A percentile compares a stretch with the other conserved stretches of the same genome.
Evolutionary conservation across 2,888 invertebrate genomes (phyloP).

Genomic region (Aleiodes alternator): DNA sequence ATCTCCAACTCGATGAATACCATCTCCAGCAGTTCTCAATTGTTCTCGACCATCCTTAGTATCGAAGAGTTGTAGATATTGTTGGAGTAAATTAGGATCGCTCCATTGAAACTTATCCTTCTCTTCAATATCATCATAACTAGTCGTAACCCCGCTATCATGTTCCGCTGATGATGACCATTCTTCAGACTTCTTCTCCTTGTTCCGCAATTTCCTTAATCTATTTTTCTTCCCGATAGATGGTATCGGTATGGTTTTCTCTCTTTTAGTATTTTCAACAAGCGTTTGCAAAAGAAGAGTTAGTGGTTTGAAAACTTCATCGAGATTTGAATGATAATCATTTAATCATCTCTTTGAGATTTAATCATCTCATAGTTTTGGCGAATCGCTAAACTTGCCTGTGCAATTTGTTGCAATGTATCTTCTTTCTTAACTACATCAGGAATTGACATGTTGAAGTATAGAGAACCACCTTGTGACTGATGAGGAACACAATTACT

Average conservation of each 20-base stretch:
- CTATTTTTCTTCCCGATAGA: no score
- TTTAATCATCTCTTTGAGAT: neutral
- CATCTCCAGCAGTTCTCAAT: conserved; percentile 64
- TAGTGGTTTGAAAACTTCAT: conserved; percentile 28
- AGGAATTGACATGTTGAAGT: conserved; percentile 42
- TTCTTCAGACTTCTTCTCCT: conserved; percentile 41
- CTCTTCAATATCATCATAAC: no score
- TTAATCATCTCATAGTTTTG: neutral
- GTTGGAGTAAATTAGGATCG: neutral
- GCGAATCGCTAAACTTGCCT: conserved; percentile 39
- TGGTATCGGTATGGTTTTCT: no score
- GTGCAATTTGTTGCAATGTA: conserved; percentile 24
- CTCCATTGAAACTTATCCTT: neutral
- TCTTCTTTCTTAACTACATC: neutral
- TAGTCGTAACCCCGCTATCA: conserved; percentile 6
- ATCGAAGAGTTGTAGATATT: neutral
- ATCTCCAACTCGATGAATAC: conserved; percentile 68
- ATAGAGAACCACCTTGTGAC: neutral
- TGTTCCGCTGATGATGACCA: conserved; percentile 23
- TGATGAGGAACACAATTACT: neutral
- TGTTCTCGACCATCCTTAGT: conserved; percentile 42
- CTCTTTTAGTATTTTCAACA: no score
- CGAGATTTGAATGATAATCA: neutral
- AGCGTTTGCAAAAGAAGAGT: conserved; percentile 24
- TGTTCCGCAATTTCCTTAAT: neutral